Conservation (phyloP, 1,140 invertebrate genomes). For the Caenorhabditis inopinata region DNA sequence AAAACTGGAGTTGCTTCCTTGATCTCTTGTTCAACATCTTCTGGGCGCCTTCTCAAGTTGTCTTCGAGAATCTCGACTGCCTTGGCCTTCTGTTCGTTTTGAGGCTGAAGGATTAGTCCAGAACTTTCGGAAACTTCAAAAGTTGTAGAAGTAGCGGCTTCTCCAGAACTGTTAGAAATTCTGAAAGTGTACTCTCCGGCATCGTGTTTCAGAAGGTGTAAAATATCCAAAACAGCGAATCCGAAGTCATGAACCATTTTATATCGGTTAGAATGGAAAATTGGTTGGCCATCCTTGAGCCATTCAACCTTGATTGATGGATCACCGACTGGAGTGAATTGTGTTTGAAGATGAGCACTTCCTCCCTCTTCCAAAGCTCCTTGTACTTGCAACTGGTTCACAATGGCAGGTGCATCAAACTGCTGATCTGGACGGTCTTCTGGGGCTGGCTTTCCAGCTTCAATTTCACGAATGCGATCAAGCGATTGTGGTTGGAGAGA, state of each 20-base stretch:
- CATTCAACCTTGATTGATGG: constrained; percentile 81
- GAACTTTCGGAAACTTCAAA: constrained; percentile 54
- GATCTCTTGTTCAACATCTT: constrained; percentile 50
- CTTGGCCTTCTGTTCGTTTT: constrained; percentile 56
- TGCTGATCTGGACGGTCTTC: constrained; percentile 49
- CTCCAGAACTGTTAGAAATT: constrained; percentile 54
- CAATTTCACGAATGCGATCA: constrained; percentile 87
- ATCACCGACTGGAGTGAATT: constrained; percentile 87
- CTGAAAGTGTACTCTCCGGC: constrained; percentile 55
- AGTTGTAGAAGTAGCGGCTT: constrained; percentile 53
- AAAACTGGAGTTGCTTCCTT: constrained; percentile 65
- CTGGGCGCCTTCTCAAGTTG: constrained; percentile 52
- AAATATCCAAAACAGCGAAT: constrained; percentile 69
- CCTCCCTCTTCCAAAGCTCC: constrained; percentile 77
- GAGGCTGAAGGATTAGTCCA: constrained; percentile 58
- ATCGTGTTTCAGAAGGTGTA: constrained; percentile 70
- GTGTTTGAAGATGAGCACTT: constrained; percentile 89
- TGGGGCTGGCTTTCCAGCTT: constrained; percentile 70
- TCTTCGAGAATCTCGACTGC: constrained; percentile 62
- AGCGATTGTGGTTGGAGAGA: constrained; percentile 91
- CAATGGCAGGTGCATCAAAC: constrained; percentile 80
- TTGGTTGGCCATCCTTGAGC: constrained; percentile 56
- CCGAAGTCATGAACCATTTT: constrained; percentile 69
- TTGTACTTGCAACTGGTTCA: constrained; percentile 82
- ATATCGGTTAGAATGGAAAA: constrained; percentile 66